These are phyloP conservation scores for Drosophila sulfurigaster DNA, from an alignment of 1,140 invertebrate genomes.

Conservation along the genomic window DNA sequence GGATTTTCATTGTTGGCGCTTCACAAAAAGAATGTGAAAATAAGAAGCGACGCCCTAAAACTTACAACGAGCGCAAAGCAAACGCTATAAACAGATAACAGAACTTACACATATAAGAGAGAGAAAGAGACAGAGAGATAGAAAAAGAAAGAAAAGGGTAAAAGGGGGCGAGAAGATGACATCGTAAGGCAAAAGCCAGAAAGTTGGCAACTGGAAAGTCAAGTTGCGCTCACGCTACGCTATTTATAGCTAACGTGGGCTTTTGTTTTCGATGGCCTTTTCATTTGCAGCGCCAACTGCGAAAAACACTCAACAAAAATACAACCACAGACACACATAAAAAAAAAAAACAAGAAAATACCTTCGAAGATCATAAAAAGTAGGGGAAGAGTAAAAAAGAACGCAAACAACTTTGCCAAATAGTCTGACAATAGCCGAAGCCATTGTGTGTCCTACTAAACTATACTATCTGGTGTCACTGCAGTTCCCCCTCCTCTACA, in stretches of 20 bases:
- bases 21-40: not conserved
- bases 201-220: slow-evolving; percentile 74
- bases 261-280: slow-evolving; percentile 82
- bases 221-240: slow-evolving; percentile 76
- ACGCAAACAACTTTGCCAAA: slow-evolving; percentile 47
- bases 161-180: slow-evolving; percentile 17
- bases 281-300: slow-evolving; percentile 72
- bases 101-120: slow-evolving; percentile 59
- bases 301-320: slow-evolving; percentile 41
- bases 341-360: slow-evolving; percentile 12
- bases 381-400: slow-evolving; percentile 24
- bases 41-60: slow-evolving; percentile 36
- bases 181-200: slow-evolving; percentile 43
- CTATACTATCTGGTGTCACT: not conserved
- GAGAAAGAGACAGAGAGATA: slow-evolving; percentile 7
- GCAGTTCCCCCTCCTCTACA: not conserved
- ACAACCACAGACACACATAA: not conserved
- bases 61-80: slow-evolving; percentile 32
- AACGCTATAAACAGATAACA: slow-evolving; percentile 55
- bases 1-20: slow-evolving; percentile 22
- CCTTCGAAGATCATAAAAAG: slow-evolving; percentile 24
- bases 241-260: slow-evolving; percentile 79
- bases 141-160: slow-evolving; percentile 45
- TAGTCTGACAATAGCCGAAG: slow-evolving; percentile 62
- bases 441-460: slow-evolving; percentile 24